Percentiles rank a stretch among this genome's conserved stretches.
These are phyloP conservation scores for Morone saxatilis DNA, from an alignment of 2,113 vertebrate genomes.

Conservation along the genomic window DNA sequence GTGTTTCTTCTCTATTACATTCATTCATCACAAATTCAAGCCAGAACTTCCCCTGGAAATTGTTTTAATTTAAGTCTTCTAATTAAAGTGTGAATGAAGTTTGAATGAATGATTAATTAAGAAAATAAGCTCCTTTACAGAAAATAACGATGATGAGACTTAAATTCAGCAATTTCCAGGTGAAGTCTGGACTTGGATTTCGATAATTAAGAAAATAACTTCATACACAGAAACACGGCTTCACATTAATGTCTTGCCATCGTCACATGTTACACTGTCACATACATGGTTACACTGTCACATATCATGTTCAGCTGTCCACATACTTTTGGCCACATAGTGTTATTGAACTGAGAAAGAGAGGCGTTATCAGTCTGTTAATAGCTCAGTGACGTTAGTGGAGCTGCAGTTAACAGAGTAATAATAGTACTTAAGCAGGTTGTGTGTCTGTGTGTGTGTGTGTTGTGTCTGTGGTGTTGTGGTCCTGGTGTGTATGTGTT, in stretches of 20 bases:
- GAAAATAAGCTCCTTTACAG: background rate
- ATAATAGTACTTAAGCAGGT: constrained; percentile 58
- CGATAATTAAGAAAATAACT: background rate
- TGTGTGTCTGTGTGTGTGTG: constrained; percentile 45
- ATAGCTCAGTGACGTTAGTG: constrained; percentile 27
- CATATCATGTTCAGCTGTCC: constrained; percentile 9
- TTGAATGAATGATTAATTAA: background rate
- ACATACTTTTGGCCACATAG: constrained; percentile 2
- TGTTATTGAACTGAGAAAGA: background rate
- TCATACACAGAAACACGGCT: background rate
- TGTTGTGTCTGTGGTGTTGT: too few species aligned
- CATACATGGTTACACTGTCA: background rate
- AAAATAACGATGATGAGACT: background rate
- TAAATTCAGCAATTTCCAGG: background rate
- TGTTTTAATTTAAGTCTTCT: too few species aligned
- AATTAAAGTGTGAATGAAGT: too few species aligned
- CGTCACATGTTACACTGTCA: background rate
- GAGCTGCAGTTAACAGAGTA: constrained; percentile 46
- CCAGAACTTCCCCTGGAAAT: too few species aligned
- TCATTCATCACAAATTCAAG: too few species aligned
- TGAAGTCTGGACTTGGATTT: background rate
- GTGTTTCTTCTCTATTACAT: too few species aligned
- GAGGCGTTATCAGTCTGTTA: constrained; percentile 27
- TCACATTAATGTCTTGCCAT: background rate
- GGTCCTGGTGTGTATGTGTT: constrained; percentile 19